Base-by-base conservation (phyloP, 2,888 invertebrate species). In the Drosophila yooni region DNA sequence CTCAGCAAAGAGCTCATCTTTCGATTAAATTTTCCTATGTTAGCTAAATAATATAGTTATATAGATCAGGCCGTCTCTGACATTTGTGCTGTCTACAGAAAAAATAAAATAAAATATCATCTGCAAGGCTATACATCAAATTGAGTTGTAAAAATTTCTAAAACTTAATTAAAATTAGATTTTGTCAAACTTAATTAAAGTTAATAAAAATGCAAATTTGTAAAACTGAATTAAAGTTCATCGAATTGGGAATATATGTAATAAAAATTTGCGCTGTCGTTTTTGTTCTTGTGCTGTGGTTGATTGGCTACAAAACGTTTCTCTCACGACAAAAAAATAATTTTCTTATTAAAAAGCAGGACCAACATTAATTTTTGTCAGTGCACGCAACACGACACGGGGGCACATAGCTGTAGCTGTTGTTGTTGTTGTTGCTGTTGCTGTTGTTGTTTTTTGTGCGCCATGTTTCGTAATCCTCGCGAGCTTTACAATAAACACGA, bases 401-500 rank as follows among this genome's bases (percentile, higher is more conserved):
- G 21, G 62, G 46, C 60, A 66, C 57, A 43, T 57, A 13, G 40
- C 29, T 54, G 21, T 21, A 46, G 25, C 15, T 52, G 33, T 2
- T 52, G 51, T 52, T 36, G 53, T 15, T 54, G 25, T 34, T 53
- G 27, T 2, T 36, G 38, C 7, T 54, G 11, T 27, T 65, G 66
- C 64, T 74, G 76, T 51, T 51, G 13, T 38, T 31, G n/a, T 21
- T 38, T 56, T 56, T 38, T 61, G 51, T 57, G 43, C 60, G 18
- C 13, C 67, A 72, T 72, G 73, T 74, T 75, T 74, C 79, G 85
- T 85, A 81, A 83, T 85, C 81, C 85, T 79, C 81, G 76, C 67
- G 83, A 88, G 86, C 83, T 88, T 83, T 76, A 85, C 86, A 88
- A 88, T 88, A 86, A 86, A 86, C 85, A 86, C 85, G 83, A 88